Percentiles rank a stretch among this genome's conserved stretches.
phyloP scores from a whole-genome alignment of 2,888 invertebrate species.

The Oscheius sp. region DNA sequence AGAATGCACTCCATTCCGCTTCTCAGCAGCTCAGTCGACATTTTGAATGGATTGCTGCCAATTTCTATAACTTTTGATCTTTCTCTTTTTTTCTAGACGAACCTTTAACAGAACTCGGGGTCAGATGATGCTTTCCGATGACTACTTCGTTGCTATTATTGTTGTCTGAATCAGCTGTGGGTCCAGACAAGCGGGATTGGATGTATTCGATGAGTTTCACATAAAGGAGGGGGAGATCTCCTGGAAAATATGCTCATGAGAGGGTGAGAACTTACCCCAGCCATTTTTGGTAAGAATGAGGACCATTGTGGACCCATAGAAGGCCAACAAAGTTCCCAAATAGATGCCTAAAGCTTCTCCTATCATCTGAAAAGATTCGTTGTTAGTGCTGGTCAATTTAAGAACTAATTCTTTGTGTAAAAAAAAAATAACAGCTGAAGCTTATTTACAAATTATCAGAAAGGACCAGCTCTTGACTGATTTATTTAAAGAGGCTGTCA shows the following conservation, averaged over 20 bases:
- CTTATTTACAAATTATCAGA: neutral
- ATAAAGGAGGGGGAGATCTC: conserved; percentile 11
- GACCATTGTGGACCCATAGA: neutral
- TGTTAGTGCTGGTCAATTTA: neutral
- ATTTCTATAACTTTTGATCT: neutral
- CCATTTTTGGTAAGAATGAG: neutral
- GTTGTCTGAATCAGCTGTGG: neutral
- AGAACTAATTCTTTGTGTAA: neutral
- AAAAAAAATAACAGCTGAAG: no score
- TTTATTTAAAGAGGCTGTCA: neutral
- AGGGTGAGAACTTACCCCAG: conserved; percentile 5
- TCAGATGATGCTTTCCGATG: conserved; percentile 17
- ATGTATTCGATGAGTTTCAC: conserved; percentile 17
- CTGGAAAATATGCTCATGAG: neutral
- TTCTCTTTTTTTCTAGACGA: neutral
- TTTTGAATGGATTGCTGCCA: neutral
- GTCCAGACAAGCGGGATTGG: conserved; percentile 1
- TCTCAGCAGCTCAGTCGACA: conserved; percentile 4
- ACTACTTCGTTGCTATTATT: conserved; percentile 12
- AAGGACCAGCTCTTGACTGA: neutral
- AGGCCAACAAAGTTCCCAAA: neutral
- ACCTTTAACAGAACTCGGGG: neutral
- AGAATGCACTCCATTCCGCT: conserved; percentile 40
- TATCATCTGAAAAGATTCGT: neutral
- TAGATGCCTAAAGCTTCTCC: neutral